A percentile compares a stretch with the other conserved stretches of the same genome.
phyloP scores from a whole-genome alignment of 2,888 invertebrate species.

The Pheosia gnoma region DNA sequence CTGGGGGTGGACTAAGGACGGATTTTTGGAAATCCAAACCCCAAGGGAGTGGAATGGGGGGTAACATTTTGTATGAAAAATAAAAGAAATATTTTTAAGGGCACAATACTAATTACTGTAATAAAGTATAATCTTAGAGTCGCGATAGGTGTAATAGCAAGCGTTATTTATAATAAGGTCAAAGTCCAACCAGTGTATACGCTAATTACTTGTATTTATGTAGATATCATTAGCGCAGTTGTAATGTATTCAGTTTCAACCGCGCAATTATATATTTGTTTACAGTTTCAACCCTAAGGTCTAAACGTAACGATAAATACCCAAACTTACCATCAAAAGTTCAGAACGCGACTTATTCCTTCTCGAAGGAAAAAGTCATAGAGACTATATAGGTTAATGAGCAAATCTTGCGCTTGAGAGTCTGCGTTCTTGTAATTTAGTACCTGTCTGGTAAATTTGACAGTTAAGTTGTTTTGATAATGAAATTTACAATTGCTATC shows the following conservation, averaged over 20 bases:
- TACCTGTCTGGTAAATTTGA: constrained; percentile 10
- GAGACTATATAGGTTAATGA: constrained; percentile 14
- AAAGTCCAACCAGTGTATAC: neutral
- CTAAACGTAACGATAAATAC: no score
- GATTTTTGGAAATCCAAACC: no score
- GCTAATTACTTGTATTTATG: neutral
- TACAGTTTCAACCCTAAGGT: no score
- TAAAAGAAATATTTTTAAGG: no score
- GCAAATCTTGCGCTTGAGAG: constrained; percentile 16
- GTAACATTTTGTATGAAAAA: no score
- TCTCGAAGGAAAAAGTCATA: constrained; percentile 11
- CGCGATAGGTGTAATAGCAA: constrained; percentile 15
- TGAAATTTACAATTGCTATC: no score
- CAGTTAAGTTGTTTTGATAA: neutral
- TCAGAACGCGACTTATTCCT: constrained; percentile 4
- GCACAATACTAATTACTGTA: no score
- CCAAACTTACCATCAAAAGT: neutral
- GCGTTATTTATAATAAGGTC: constrained; percentile 5
- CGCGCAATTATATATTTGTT: no score
- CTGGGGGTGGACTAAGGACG: no score
- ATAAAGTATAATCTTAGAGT: constrained; percentile 1
- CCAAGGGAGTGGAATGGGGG: no score
- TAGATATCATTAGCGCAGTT: neutral
- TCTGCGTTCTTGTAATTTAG: constrained; percentile 13
- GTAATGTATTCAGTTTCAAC: neutral